Evolutionary conservation across 2,797 vertebrate species (phyloP), one percentile per base, ranked within the genome.

Genomic region (Sarcophilus harrisii): DNA sequence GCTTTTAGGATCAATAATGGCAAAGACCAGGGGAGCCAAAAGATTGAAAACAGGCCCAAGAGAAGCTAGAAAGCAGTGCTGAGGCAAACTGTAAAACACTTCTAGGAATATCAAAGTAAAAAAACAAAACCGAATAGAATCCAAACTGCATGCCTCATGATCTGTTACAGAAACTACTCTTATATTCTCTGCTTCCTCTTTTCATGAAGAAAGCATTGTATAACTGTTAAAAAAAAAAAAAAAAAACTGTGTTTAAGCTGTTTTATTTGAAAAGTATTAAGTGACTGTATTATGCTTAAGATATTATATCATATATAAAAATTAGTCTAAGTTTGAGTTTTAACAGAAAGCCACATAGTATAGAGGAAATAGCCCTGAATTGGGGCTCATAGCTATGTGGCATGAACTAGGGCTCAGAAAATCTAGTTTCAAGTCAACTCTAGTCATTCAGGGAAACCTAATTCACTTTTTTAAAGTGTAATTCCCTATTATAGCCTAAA

Each of bases 1-100:
- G 57, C 94, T 52, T 52, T 32, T n/a, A 96, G 57, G 91, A 73
- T 95, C 89, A 58, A 91, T n/a, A 73, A 96, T 94, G 90, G 29
- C 27, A 94, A 96, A 38, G 81, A 87, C 58, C 66, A 95, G 57
- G 58, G 93, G 92, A 94, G 38, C 29, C 59, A 5, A 52, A 66
- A 49, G 21, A 32, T 89, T 30, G 59, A 93, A 94, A 93, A 32
- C 57, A 14, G 60, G 38, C 27, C 9, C 92, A 91, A 45, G 58
- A 94, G 49, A 93, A 92, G 24, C n/a, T 59, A 95, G 38, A 91
- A 95, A 92, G 45, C 92, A 92, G 4, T 45, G 90, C 58, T 54
- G 92, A 8, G 11, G 27, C 91, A n/a, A 49, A 90, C 93, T 95
- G 92, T 58, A 60, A 32, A 60, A 91, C 28, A 94, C 45, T 60